A percentile compares a stretch with the other conserved stretches of the same genome.
Evolutionary conservation across 2,888 invertebrate species (phyloP).

Genomic region (Torymus aiolomorphi): DNA sequence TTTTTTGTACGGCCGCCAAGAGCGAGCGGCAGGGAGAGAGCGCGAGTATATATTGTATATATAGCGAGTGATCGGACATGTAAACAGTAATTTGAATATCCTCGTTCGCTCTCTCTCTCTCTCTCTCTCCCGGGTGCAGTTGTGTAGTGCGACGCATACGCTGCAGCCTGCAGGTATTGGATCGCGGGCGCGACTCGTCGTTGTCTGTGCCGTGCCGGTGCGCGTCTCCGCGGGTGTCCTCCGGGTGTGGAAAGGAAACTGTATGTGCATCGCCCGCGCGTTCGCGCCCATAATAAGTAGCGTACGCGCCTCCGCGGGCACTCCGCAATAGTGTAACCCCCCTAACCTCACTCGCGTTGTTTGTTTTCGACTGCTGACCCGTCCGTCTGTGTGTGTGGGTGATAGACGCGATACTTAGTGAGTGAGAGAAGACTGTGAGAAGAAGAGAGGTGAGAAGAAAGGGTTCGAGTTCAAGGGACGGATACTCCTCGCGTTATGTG

Average conservation of each 20-base stretch:
- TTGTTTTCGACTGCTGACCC: not conserved
- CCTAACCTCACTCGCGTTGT: conserved; percentile 52
- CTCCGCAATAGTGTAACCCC: not conserved
- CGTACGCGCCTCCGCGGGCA: conserved; percentile 26
- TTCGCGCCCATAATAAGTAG: not conserved
- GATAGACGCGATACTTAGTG: too few species aligned
- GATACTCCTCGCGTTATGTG: conserved; percentile 47
- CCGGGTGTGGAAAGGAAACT: conserved; percentile 18
- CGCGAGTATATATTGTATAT: too few species aligned
- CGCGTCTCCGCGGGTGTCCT: too few species aligned
- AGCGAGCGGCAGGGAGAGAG: too few species aligned
- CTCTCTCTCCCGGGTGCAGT: too few species aligned
- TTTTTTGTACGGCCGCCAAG: conserved; percentile 26
- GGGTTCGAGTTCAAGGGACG: too few species aligned
- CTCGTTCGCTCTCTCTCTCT: too few species aligned
- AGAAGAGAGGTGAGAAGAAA: not conserved
- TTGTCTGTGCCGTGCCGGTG: too few species aligned
- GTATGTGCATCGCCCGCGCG: conserved; percentile 2
- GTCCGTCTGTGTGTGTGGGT: too few species aligned
- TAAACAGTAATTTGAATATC: conserved; percentile 53
- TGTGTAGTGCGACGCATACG: too few species aligned
- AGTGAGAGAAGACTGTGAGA: not conserved
- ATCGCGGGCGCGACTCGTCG: too few species aligned
- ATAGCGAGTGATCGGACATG: conserved; percentile 18
- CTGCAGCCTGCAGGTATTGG: too few species aligned